phyloP scores from a whole-genome alignment of 2,888 invertebrate species.

The Microctonus brassicae region DNA sequence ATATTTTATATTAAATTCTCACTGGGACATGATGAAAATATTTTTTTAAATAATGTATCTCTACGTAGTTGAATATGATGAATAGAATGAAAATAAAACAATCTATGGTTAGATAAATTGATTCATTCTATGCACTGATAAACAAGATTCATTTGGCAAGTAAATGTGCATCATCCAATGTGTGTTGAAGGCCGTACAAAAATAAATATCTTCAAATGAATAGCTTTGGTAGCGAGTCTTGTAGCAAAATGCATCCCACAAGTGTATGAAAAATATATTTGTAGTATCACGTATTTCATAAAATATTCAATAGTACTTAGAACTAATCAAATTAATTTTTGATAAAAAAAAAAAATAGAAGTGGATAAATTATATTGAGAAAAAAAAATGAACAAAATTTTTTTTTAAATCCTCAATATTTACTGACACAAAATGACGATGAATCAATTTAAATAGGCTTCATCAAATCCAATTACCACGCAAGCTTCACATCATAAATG shows the following conservation, averaged over 20 bases:
- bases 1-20: too few relatives aligned
- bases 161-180: constrained; percentile 48
- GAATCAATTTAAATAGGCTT: constrained; percentile 57
- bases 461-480: constrained; percentile 63
- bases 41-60: neutral
- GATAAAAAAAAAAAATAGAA: neutral
- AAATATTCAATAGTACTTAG: neutral
- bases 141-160: constrained; percentile 59
- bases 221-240: neutral
- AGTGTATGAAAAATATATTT: neutral
- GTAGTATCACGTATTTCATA: neutral
- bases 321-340: neutral
- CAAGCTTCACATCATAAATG: constrained; percentile 53
- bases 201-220: constrained; percentile 33
- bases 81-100: constrained; percentile 11
- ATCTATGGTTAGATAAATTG: neutral
- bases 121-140: constrained; percentile 44
- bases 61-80: neutral
- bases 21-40: too few relatives aligned
- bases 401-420: constrained; percentile 30
- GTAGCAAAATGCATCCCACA: neutral
- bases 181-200: constrained; percentile 44
- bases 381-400: neutral
- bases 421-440: constrained; percentile 62
- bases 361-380: neutral